Evolutionary conservation across 1,140 invertebrate species (phyloP), one percentile per base, ranked within the genome.

Genomic region (Macrobrachium rosenbergii): DNA sequence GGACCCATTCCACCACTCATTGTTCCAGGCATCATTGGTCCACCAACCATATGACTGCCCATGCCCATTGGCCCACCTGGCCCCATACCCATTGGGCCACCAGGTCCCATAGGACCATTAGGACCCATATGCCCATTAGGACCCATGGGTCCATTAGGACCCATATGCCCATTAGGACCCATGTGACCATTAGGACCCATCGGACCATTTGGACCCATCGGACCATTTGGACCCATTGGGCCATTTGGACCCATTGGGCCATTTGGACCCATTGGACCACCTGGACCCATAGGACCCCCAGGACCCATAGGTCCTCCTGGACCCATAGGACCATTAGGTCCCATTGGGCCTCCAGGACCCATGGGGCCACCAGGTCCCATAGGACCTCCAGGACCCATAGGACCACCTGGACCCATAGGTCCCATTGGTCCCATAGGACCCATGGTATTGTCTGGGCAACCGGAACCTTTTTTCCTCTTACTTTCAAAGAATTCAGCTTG

Each of bases 401-500:
- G 87, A 78, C 89, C 89, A 88, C 81, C 86, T 6, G 89, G 87
- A n/a, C 89, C 92, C 92, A 93, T 93, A 16, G 93, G 93, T 91
- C 93, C 92, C 91, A 94, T 93, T 0, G 90, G 90, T 21, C 91
- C 91, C 69, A 90, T 90, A 19, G 90, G 89, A 43, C 86, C 91
- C 91, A 90, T 62, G 88, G 89, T 43, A 69, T 84, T 62, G 92
- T 92, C 91, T 91, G 19, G 92, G 93, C 93, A 72, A n/a, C n/a
- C 19, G 17, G 94, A 94, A 88, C 94, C 94, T 87, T 91, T 93
- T 90, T 94, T 93, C 90, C 93, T 93, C 87, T 93, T 93, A 73
- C 94, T 95, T 89, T 96, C 96, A 91, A 95, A 95, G 92, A 96
- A 96, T 91, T 96, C 95, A 90, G 96, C 94, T 90, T 98, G 97